phyloP scores from a whole-genome alignment of 2,888 invertebrate species.

The Hecatera dysodea region DNA sequence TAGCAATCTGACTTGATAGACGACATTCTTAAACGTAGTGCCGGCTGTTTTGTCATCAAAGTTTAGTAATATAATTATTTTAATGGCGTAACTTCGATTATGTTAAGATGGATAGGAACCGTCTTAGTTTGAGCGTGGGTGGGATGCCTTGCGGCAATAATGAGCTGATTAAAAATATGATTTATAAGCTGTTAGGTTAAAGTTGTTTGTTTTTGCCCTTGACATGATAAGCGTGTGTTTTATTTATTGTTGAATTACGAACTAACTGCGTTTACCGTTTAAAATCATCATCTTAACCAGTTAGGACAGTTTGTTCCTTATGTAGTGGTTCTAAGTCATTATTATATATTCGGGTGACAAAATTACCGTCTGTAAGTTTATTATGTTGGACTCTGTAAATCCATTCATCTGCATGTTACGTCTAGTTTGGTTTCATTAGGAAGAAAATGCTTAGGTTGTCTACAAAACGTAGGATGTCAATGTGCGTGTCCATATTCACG shows the following conservation, averaged over 20 bases:
- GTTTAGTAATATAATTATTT: conserved; percentile 45
- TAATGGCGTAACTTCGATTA: conserved; percentile 44
- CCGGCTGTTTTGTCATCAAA: conserved; percentile 20
- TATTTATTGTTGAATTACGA: background rate
- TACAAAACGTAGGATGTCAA: background rate
- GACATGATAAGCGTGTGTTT: conserved; percentile 17
- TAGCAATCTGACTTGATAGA: conserved; percentile 28
- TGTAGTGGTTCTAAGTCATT: background rate
- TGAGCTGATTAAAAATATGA: conserved; percentile 29
- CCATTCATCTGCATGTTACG: background rate
- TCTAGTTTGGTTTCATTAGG: background rate
- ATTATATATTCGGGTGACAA: no score
- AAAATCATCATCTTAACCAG: background rate
- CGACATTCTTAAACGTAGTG: conserved; percentile 38
- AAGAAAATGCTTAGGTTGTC: background rate
- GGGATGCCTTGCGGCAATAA: conserved; percentile 29
- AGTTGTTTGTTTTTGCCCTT: conserved; percentile 27
- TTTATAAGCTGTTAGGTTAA: conserved; percentile 34
- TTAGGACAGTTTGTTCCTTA: fast-evolving
- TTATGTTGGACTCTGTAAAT: background rate
- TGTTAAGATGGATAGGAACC: conserved; percentile 51
- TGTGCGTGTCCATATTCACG: background rate
- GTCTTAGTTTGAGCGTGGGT: conserved; percentile 25
- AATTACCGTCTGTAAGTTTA: no score
- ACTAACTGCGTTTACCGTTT: background rate